Base-by-base conservation (phyloP, 92 coral and sea anemone species). In the Epizoanthus scotinus region DNA sequence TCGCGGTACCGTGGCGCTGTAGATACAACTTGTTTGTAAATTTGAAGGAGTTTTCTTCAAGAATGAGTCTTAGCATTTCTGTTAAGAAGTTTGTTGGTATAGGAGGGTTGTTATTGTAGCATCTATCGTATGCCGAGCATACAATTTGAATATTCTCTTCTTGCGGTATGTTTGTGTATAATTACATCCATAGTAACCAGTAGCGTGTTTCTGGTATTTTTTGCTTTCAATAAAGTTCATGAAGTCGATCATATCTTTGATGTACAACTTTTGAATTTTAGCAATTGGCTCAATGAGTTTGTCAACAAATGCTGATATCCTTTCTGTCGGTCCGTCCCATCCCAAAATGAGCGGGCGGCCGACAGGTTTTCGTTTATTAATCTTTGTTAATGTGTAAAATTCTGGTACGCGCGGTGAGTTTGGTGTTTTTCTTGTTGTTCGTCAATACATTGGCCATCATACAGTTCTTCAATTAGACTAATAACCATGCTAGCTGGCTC, bases 331-430 rank as follows among this genome's bases (percentile, higher is more conserved):
- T 10, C 91, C 77, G 28, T 66, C 70, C 57, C 73, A 40, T 0
- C 86, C 75, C 29, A 82, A 73, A n/a, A 73, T 79, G 21, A 79
- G 63, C 0, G 71, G 88, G 52, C 88, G 65, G 8, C 88, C 86
- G 19, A 88, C 86, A 3, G 84, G 82, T 28, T 70, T 71, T 56
- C 71, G 79, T 79, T 89, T 89, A 77, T 85, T 87, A 71, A 89
- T 85, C 71, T 85, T 84, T 56, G 88, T 88, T 50, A 88, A 79
- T 24, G 91, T 85, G 74, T 88, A 88, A 28, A 84, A 88, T 47
- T 79, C 88, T 18, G 86, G 83, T 63, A 89, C 47, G 54, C 89
- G 84, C 64, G 85, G 82, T 20, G 92, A 87, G 12, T 82, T 69
- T 57, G 85, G 92, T 36, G 83, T 74, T 49, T 81, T 86, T 59